Percentiles rank a stretch among this genome's conserved stretches.
Evolutionary conservation across 2,797 vertebrate species (phyloP).

Genomic region (Ctenosaura bakeri): DNA sequence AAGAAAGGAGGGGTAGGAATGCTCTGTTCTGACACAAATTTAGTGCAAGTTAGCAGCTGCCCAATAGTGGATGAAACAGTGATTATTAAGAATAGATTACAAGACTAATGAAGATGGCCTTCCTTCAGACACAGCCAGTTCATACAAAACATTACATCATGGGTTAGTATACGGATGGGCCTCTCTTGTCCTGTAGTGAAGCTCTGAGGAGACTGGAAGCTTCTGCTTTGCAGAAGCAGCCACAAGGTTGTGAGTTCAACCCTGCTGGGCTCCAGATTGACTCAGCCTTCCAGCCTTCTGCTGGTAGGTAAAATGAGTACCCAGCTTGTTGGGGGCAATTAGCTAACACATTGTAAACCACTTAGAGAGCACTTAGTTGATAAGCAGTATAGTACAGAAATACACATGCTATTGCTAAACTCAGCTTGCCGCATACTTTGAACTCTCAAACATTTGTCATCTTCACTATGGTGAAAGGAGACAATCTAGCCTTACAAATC

Average conservation of each 20-base stretch:
- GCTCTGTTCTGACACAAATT: neutral
- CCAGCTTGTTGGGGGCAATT: too few species aligned
- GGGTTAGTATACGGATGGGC: neutral
- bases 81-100: too few species aligned
- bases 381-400: too few species aligned
- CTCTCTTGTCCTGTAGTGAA: neutral
- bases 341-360: too few species aligned
- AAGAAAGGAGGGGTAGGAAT: neutral
- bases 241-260: too few species aligned
- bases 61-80: neutral
- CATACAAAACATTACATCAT: neutral
- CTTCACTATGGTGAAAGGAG: neutral
- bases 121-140: neutral
- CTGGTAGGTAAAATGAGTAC: too few species aligned
- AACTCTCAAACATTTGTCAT: neutral
- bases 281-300: too few species aligned
- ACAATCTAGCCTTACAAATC: slow-evolving; percentile 10
- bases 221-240: too few species aligned
- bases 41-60: neutral
- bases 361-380: too few species aligned
- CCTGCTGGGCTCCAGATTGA: too few species aligned
- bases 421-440: neutral
- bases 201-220: neutral
- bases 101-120: neutral
- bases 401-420: neutral